Evolutionary conservation across 1,140 invertebrate genomes (phyloP).

Genomic region (Monomorium pharaonis): DNA sequence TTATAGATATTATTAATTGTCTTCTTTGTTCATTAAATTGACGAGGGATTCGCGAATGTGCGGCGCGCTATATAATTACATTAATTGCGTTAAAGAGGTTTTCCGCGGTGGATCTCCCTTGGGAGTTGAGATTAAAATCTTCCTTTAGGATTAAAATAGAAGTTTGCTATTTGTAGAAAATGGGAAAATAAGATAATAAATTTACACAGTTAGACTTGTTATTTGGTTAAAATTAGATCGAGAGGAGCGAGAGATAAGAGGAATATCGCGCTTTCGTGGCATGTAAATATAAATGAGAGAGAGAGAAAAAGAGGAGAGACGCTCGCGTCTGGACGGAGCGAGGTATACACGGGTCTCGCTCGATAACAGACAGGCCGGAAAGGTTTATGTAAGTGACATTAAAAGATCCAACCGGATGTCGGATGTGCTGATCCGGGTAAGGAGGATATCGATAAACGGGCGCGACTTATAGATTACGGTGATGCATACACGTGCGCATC

Average conservation of each 20-base stretch:
- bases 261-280: background rate
- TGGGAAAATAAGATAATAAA: conserved; percentile 2
- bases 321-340: too few species aligned
- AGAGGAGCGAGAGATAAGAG: background rate
- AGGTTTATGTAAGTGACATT: conserved; percentile 30
- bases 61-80: background rate
- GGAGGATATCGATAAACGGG: conserved; percentile 18
- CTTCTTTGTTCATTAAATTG: background rate
- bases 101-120: background rate
- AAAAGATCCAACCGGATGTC: conserved; percentile 25
- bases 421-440: conserved; percentile 36
- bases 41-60: background rate
- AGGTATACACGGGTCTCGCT: background rate
- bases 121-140: background rate
- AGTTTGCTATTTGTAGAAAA: background rate
- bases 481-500: background rate
- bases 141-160: background rate
- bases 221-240: background rate
- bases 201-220: background rate
- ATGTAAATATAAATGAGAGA: background rate
- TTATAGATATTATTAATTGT: background rate
- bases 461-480: background rate
- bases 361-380: background rate
- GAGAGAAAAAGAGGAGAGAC: background rate
- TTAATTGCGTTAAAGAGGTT: conserved; percentile 6